phyloP scores from a whole-genome alignment of 2,113 vertebrate species.

The Brachyhypopomus occidentalis region DNA sequence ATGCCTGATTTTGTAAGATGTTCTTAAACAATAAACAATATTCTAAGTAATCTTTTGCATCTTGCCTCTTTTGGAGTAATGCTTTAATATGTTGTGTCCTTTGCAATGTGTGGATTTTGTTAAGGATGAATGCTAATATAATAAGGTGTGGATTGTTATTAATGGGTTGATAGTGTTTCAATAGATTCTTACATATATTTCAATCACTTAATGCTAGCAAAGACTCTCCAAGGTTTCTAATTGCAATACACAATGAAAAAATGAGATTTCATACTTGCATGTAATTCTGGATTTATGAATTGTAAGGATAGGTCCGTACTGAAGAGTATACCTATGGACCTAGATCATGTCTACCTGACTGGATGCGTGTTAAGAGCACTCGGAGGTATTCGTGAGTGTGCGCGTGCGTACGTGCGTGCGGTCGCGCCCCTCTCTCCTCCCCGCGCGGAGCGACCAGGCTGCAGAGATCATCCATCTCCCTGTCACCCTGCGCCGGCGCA shows the following conservation, averaged over 20 bases:
- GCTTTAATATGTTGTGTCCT: background rate
- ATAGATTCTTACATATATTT: background rate
- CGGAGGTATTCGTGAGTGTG: conserved; percentile 4
- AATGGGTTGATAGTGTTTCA: background rate
- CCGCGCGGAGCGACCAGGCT: conserved; percentile 72
- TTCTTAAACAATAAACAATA: background rate
- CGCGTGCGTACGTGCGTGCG: conserved; percentile 26
- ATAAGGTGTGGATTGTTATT: background rate
- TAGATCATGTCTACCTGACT: conserved; percentile 11
- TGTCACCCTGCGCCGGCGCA: conserved; percentile 87
- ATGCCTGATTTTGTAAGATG: background rate
- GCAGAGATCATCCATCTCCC: conserved; percentile 95
- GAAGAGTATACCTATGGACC: conserved; percentile 25
- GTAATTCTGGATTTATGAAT: conserved; percentile 4
- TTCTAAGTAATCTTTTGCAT: background rate
- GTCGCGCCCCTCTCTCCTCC: conserved; percentile 20
- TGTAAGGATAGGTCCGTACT: conserved; percentile 12
- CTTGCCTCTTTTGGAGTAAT: background rate
- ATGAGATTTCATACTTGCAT: conserved; percentile 9
- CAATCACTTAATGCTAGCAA: background rate
- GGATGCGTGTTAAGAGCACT: conserved; percentile 40
- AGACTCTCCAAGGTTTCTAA: background rate
- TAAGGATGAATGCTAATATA: background rate
- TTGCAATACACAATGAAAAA: background rate
- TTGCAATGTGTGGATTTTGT: background rate